Conservation (phyloP, 2,113 vertebrate species). For the Leucosticte australis region DNA sequence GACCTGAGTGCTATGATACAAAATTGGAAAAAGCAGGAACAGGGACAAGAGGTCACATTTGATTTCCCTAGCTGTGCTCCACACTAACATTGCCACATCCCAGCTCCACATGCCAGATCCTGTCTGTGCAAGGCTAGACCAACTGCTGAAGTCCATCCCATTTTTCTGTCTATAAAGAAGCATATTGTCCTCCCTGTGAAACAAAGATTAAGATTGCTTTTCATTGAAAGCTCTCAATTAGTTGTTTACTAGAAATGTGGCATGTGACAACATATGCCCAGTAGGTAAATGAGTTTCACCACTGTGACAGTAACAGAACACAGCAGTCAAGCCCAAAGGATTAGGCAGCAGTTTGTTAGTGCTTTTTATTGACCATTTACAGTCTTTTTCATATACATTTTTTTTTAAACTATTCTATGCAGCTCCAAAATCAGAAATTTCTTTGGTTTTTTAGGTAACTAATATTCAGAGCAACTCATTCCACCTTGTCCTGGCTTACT, state of each 20-base stretch:
- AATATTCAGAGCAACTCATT: background rate
- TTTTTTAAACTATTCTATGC: background rate
- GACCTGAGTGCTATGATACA: background rate
- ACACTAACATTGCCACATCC: background rate
- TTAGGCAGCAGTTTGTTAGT: background rate
- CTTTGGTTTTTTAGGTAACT: background rate
- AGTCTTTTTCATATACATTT: background rate
- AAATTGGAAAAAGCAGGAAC: background rate
- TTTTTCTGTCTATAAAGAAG: background rate
- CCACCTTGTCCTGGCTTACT: background rate
- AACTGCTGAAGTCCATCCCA: background rate
- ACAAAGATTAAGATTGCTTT: background rate
- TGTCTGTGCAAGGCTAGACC: background rate
- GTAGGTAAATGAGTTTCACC: background rate
- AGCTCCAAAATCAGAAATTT: background rate
- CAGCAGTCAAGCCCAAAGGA: background rate
- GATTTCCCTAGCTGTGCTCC: background rate
- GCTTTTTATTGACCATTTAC: background rate
- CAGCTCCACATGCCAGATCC: background rate
- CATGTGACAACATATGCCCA: background rate
- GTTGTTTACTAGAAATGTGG: background rate
- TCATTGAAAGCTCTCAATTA: background rate
- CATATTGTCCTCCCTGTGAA: background rate
- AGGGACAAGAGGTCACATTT: background rate
- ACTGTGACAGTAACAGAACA: background rate